Conservation (phyloP, 1,140 invertebrate species). For the Pentalonia nigronervosa region DNA sequence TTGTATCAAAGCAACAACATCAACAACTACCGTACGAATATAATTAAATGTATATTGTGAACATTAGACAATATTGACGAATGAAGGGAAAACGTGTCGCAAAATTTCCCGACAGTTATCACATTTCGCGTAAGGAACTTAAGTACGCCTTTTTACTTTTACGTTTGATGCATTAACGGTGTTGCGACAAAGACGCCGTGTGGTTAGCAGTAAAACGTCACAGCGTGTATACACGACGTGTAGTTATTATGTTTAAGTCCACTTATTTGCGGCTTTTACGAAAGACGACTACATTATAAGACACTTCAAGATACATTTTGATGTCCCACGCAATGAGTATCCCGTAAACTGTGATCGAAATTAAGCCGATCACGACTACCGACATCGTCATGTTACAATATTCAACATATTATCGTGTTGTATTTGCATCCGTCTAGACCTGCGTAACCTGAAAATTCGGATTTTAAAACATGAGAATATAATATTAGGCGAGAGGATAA, state of each 20-base stretch:
- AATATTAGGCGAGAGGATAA: no score
- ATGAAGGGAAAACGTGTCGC: background rate
- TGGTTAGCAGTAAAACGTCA: background rate
- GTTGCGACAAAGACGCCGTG: background rate
- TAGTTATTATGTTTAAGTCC: background rate
- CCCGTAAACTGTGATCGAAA: background rate
- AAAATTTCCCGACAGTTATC: no score
- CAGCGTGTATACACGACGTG: background rate
- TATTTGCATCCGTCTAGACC: no score
- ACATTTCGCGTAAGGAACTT: no score
- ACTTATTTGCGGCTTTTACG: background rate
- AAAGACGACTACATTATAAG: background rate
- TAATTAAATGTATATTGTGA: background rate
- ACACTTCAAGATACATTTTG: background rate
- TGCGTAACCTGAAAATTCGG: no score
- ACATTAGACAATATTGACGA: background rate
- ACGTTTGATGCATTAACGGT: background rate
- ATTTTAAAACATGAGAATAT: no score
- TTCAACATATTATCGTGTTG: no score
- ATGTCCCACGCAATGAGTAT: background rate
- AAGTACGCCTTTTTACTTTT: background rate
- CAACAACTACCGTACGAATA: background rate
- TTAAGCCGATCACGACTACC: background rate
- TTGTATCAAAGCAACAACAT: background rate
- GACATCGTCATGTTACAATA: background rate